Base-by-base conservation (phyloP, 2,113 vertebrate species). In the Origma solitaria region DNA sequence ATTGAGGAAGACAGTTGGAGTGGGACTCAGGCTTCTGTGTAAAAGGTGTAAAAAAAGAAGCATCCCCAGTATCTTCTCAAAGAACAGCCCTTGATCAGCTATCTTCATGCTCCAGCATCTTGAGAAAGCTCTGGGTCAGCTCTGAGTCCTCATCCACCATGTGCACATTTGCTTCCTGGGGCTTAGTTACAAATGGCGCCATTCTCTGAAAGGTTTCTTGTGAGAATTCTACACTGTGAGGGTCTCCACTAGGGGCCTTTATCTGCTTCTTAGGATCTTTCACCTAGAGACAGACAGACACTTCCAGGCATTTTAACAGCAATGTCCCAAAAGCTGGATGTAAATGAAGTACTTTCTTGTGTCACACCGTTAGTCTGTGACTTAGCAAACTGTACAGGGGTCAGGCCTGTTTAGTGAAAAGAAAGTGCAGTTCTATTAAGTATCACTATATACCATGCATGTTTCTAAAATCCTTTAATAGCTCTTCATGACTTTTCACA, bases 21-120 rank as follows among this genome's bases (percentile, higher is more conserved):
- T 20, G 60, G 11, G 15, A 30, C 16, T 49, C 0, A 0, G 33
- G 20, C 11, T 86, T 64, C 76, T 45, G 2, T 58, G 7, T 50
- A 28, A 47, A 75, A 70, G 2, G 9, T 6, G 6, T 64, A 56
- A 27, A 5, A 60, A 58, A 25, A 73, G 33, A 49, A 70, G 10
- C 0, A 0, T 19, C 2, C 15, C 3, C 23, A 54, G 15, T 19
- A 40, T 27, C 15, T 81, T 66, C 78, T 53, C 42, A 15, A 44
- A 64, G 24, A 66, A 23, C 8, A 76, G 5, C 30, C 45, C 13
- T 65, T 60, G 30, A 24, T 28, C 42, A 38, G 21, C 57, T 19
- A 61, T 5, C 5, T 78, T 82, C 14, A n/a, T 77, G 31, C 11
- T 81, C 22, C 60, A 68, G 7, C 14, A n/a, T 6, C 30, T 56